A percentile compares a stretch with the other conserved stretches of the same genome.
Conservation (phyloP, 2,888 invertebrate genomes). For the Baronia brevicornis region DNA sequence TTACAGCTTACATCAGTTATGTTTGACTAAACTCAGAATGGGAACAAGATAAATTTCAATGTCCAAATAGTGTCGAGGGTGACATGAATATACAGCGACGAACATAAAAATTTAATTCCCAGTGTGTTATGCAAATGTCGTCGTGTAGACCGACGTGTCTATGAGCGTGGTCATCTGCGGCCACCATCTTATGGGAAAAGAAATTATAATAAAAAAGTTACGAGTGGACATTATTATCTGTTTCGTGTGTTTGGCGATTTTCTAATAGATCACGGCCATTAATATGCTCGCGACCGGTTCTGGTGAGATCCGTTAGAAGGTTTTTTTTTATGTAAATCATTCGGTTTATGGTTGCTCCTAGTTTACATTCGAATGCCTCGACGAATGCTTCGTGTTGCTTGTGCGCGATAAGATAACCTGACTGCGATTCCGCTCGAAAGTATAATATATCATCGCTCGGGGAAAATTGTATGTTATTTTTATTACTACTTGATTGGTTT, state of each 20-base stretch:
- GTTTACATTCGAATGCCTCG: constrained; percentile 59
- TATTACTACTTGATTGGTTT: constrained; percentile 25
- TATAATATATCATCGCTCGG: constrained; percentile 49
- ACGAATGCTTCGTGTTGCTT: constrained; percentile 35
- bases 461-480: constrained; percentile 30
- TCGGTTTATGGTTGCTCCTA: constrained; percentile 64
- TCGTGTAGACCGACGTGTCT: constrained; percentile 30
- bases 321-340: constrained; percentile 72
- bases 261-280: constrained; percentile 73
- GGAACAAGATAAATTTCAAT: too few relatives aligned
- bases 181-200: constrained; percentile 40
- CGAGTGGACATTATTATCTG: constrained; percentile 38
- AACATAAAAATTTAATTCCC: constrained; percentile 31
- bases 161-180: constrained; percentile 30
- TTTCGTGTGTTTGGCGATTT: constrained; percentile 54
- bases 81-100: constrained; percentile 16
- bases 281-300: constrained; percentile 64
- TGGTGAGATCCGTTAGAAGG: constrained; percentile 71
- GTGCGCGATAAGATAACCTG: constrained; percentile 37
- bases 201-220: constrained; percentile 55
- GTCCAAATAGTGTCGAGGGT: background rate
- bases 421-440: constrained; percentile 47
- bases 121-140: constrained; percentile 38
- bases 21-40: too few relatives aligned
- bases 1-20: too few relatives aligned